Percentiles rank a stretch among this genome's conserved stretches.
Conservation (phyloP, 2,888 invertebrate genomes). For the Drosophila lutescens region DNA sequence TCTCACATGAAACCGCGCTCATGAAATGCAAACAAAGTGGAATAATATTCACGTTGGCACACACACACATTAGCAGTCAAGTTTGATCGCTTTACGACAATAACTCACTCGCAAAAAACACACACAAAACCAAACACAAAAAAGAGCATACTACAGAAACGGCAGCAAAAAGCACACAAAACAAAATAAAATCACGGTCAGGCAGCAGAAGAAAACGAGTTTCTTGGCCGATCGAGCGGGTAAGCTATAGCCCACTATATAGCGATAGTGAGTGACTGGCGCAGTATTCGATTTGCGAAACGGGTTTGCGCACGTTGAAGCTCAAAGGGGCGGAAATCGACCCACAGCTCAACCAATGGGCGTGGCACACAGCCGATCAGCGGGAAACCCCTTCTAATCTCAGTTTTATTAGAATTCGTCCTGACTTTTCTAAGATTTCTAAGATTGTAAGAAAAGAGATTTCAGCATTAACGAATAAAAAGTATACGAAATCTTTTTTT, state of each 20-base stretch:
- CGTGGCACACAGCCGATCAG: conserved; percentile 67
- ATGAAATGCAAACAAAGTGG: conserved; percentile 57
- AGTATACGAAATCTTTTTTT: too few relatives aligned
- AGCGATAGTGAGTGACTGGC: conserved; percentile 12
- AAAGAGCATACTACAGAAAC: conserved; percentile 20
- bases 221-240: conserved; percentile 34
- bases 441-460: too few relatives aligned
- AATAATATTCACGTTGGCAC: conserved; percentile 28
- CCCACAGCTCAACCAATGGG: conserved; percentile 39
- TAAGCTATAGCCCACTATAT: conserved; percentile 17
- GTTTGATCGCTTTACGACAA: conserved; percentile 57
- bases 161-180: conserved; percentile 45
- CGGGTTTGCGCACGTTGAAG: conserved; percentile 48
- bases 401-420: not conserved
- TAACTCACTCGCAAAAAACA: conserved; percentile 47
- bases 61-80: conserved; percentile 7
- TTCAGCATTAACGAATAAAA: too few relatives aligned
- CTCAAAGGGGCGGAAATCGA: conserved; percentile 18
- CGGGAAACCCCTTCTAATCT: conserved; percentile 46
- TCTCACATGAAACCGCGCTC: conserved; percentile 50
- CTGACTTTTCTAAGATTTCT: not conserved
- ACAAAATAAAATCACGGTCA: conserved; percentile 71
- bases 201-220: conserved; percentile 59
- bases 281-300: conserved; percentile 58
- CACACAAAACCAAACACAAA: conserved; percentile 18